phyloP scores from a whole-genome alignment of 2,888 invertebrate species.

The Bruchidius siliquastri region DNA sequence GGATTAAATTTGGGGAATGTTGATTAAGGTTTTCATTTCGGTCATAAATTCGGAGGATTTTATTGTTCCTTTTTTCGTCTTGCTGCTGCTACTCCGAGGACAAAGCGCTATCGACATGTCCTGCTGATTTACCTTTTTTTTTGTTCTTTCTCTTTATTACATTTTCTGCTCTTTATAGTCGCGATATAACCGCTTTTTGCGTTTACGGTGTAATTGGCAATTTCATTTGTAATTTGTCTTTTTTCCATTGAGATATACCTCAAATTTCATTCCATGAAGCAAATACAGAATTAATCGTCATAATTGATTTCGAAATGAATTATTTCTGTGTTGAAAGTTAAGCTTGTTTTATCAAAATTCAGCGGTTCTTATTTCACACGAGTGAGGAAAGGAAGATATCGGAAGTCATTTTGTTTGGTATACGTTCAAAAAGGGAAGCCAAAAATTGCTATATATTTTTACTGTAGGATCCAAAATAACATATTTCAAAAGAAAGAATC shows the following conservation, averaged over 20 bases:
- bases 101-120: not conserved
- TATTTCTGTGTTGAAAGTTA: too few species aligned
- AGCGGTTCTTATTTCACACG: too few species aligned
- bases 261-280: not conserved
- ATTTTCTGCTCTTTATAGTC: not conserved
- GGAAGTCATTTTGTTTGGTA: too few species aligned
- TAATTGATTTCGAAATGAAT: too few species aligned
- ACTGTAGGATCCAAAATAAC: too few species aligned
- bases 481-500: too few species aligned
- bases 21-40: not conserved
- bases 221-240: not conserved
- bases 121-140: not conserved
- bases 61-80: not conserved
- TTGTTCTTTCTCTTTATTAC: not conserved
- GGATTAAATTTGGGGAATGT: not conserved
- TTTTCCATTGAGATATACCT: not conserved
- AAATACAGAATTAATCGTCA: too few species aligned
- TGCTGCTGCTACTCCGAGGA: not conserved
- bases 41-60: not conserved
- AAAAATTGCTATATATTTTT: too few species aligned
- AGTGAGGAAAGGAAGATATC: too few species aligned
- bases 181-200: not conserved
- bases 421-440: too few species aligned
- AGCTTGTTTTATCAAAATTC: too few species aligned
- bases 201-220: not conserved